Conservation (phyloP, 2,113 vertebrate species). For the Henicopernis longicauda region DNA sequence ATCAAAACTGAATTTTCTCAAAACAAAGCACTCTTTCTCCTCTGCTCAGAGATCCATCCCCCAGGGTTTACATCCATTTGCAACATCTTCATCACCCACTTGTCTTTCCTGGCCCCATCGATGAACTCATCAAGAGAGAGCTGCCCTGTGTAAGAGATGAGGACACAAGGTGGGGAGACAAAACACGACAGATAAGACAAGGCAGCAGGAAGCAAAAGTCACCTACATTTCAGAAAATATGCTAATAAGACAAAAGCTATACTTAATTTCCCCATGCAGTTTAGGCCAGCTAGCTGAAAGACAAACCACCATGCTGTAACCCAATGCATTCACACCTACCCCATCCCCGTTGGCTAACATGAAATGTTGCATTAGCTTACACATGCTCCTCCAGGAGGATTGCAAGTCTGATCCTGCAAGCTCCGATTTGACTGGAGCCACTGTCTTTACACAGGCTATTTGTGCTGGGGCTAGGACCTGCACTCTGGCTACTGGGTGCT, state of each 20-base stretch:
- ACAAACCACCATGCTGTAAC: neutral
- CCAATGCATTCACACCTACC: neutral
- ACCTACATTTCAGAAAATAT: fast-evolving
- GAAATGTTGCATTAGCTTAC: fast-evolving
- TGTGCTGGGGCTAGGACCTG: neutral
- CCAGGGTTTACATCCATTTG: constrained; percentile 89
- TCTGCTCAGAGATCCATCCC: constrained; percentile 83
- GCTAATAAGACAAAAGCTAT: neutral
- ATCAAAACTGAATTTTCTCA: neutral
- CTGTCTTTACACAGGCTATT: neutral
- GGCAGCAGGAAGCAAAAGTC: neutral
- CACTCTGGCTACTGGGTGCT: neutral
- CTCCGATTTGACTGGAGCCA: neutral
- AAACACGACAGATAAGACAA: neutral
- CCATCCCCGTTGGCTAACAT: fast-evolving
- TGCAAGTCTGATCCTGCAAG: neutral
- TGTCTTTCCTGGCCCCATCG: constrained; percentile 87
- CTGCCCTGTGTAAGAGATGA: constrained; percentile 74
- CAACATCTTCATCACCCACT: constrained; percentile 98
- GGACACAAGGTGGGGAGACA: neutral
- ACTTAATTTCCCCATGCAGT: neutral
- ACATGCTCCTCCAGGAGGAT: neutral
- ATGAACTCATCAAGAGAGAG: constrained; percentile 90
- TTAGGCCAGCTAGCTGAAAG: neutral
- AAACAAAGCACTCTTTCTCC: constrained; percentile 74